These are phyloP conservation scores for Peromyscus attwateri DNA, from an alignment of 2,797 vertebrate genomes.

Conservation along the genomic window DNA sequence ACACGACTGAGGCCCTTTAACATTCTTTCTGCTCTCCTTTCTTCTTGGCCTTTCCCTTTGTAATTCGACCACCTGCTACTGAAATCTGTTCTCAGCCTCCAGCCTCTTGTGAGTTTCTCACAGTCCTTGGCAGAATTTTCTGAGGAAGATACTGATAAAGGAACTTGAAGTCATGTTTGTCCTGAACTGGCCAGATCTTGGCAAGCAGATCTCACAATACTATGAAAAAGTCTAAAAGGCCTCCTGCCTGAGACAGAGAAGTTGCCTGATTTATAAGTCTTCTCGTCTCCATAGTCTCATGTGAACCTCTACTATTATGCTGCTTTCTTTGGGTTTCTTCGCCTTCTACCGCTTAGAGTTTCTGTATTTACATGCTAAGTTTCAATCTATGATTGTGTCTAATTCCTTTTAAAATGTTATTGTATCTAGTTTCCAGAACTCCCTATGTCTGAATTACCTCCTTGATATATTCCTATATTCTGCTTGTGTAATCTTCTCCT, in stretches of 20 bases:
- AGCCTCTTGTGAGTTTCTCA: conserved; percentile 36
- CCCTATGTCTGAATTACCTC: conserved; percentile 3
- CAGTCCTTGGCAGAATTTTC: conserved; percentile 25
- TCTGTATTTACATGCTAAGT: background rate
- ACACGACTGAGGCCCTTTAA: conserved; percentile 18
- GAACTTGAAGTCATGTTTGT: background rate
- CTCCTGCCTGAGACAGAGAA: background rate
- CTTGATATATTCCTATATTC: background rate
- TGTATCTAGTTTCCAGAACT: conserved; percentile 21
- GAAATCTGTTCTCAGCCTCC: conserved; percentile 64
- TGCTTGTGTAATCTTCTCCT: background rate
- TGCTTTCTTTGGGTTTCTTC: background rate
- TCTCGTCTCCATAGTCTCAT: background rate
- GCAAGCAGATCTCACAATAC: background rate
- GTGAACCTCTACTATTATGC: background rate
- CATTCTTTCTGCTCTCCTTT: conserved; percentile 32
- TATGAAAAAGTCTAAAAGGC: background rate
- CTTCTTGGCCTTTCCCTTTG: conserved; percentile 52
- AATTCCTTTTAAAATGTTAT: background rate
- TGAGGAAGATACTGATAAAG: conserved; percentile 35
- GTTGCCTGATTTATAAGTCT: background rate
- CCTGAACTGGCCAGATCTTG: conserved; percentile 34
- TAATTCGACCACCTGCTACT: conserved; percentile 42
- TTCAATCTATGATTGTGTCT: conserved; percentile 25
- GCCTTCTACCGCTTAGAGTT: background rate